Conservation (phyloP, 2,113 vertebrate species). For the Cynoglossus semilaevis region DNA sequence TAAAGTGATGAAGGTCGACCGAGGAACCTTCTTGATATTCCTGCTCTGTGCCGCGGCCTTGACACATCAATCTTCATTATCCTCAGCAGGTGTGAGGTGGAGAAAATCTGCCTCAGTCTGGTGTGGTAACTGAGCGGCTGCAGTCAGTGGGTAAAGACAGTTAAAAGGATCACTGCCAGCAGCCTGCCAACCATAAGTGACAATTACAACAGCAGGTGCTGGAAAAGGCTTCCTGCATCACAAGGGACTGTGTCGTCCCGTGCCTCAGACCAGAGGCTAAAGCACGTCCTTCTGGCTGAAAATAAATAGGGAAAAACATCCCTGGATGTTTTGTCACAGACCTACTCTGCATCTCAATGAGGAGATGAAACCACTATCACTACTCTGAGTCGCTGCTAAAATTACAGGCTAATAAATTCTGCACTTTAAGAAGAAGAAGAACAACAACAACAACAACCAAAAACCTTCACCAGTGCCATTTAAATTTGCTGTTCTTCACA, state of each 20-base stretch:
- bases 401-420: no score
- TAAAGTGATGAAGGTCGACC: background rate
- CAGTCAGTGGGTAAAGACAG: background rate
- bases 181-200: background rate
- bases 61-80: background rate
- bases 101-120: background rate
- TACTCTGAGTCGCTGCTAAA: background rate
- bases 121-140: background rate
- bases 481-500: no score
- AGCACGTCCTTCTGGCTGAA: background rate
- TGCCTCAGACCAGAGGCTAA: background rate
- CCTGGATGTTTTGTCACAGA: background rate
- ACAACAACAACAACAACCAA: no score
- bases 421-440: no score
- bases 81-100: background rate
- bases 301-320: background rate
- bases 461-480: no score
- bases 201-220: constrained; percentile 1
- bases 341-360: background rate
- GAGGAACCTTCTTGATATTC: no score
- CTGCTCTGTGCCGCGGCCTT: no score
- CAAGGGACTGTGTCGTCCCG: background rate
- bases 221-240: background rate
- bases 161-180: background rate
- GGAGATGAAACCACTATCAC: background rate